Conservation (phyloP, 2,888 invertebrate genomes). For the Troides oblongomaculatus region DNA sequence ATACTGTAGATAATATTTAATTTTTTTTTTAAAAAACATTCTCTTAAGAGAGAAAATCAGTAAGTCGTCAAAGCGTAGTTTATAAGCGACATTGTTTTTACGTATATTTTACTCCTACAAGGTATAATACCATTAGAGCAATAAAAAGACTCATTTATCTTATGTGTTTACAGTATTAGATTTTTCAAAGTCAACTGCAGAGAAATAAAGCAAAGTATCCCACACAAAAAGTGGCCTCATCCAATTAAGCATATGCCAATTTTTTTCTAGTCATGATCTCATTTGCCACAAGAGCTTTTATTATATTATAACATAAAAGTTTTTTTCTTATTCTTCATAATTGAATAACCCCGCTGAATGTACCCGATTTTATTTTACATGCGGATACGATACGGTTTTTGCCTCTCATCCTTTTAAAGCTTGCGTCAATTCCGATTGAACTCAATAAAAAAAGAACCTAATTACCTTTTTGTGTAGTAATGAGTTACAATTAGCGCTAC, state of each 20-base stretch:
- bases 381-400: slow-evolving; percentile 16
- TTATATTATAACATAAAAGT: slow-evolving; percentile 58
- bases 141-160: not conserved
- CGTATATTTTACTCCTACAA: not conserved
- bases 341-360: slow-evolving; percentile 44
- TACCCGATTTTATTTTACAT: slow-evolving; percentile 64
- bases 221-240: slow-evolving; percentile 9
- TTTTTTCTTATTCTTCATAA: slow-evolving; percentile 44
- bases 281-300: slow-evolving; percentile 59
- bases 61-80: not conserved
- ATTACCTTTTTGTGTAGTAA: slow-evolving; percentile 16
- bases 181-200: slow-evolving; percentile 3
- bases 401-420: slow-evolving; percentile 8
- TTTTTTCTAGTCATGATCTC: slow-evolving; percentile 52
- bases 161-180: not conserved
- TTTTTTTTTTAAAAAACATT: no score
- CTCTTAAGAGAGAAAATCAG: no score
- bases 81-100: not conserved
- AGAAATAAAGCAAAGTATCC: slow-evolving; percentile 10
- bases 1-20: no score
- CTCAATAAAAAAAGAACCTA: slow-evolving; percentile 14
- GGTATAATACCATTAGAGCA: not conserved
- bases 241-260: slow-evolving; percentile 18
- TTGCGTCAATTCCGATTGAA: slow-evolving; percentile 16
- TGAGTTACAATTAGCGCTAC: slow-evolving; percentile 19